phyloP scores from a whole-genome alignment of 2,888 invertebrate species.

The Limenitis camilla region DNA sequence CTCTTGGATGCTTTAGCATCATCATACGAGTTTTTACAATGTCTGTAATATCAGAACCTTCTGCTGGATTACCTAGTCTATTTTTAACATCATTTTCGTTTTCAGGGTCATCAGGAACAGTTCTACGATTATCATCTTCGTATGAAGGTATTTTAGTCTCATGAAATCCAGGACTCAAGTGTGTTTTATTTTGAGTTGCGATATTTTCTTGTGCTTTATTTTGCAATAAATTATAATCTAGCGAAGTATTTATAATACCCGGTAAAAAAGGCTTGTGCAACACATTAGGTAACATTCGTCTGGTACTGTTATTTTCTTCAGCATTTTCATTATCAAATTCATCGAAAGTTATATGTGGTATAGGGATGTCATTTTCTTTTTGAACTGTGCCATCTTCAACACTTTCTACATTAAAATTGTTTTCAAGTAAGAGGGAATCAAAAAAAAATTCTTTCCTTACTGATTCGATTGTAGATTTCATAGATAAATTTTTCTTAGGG shows the following conservation, averaged over 20 bases:
- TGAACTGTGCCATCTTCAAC: neutral
- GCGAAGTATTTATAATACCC: too few species aligned
- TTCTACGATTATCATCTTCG: neutral
- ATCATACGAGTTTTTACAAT: conserved; percentile 29
- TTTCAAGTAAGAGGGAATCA: too few species aligned
- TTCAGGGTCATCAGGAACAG: neutral
- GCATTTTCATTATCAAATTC: too few species aligned
- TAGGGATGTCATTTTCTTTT: neutral
- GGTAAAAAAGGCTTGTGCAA: too few species aligned
- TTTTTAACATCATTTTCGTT: neutral
- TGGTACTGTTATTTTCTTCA: neutral
- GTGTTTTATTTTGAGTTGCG: too few species aligned
- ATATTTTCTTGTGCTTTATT: too few species aligned
- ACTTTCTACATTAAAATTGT: too few species aligned
- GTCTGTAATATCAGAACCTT: conserved; percentile 31
- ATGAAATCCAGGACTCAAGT: neutral
- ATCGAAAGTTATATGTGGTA: neutral
- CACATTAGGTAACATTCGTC: too few species aligned
- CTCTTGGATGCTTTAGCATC: conserved; percentile 35
- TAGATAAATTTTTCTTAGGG: too few species aligned
- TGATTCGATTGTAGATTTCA: too few species aligned
- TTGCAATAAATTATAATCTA: too few species aligned
- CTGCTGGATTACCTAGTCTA: conserved; percentile 32
- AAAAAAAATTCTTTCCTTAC: too few species aligned
- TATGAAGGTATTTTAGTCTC: neutral